Evolutionary conservation across 1,140 invertebrate species (phyloP), one percentile per base, ranked within the genome.

Genomic region (Dolichoris vasculosae): DNA sequence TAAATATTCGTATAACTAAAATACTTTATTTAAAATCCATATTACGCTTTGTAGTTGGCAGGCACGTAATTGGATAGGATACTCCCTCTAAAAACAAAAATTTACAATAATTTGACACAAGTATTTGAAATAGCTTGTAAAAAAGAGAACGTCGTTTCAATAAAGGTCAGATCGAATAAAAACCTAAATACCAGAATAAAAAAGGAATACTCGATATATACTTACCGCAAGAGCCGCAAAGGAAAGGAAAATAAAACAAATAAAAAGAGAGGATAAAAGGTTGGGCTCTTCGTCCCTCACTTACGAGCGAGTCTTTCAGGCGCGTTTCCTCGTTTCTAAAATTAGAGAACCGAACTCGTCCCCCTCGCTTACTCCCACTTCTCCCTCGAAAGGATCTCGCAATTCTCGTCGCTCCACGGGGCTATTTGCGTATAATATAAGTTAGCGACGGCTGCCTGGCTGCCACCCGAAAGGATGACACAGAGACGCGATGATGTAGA

Each of bases 281-380:
- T 46, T 69, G 20, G 71, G 40, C 20, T 63, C 63, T 55, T 71
- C 73, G 40, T 63, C 64, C 43, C 46, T 75, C 48, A 20, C 4
- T 30, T 20, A 59, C 26, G 20, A 48, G 76, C 55, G 40, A 73
- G 64, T 73, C 63, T 83, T 78, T 86, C 73, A 86, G 84, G 78
- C 86, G 38, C 78, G 67, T 85, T 92, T 92, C 90, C 91, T 92
- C 89, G 87, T 92, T 82, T 92, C 91, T 91, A 92, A 91, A 87
- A 90, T 90, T 92, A 92, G 90, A 89, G 38, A 23, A 4, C 3
- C 26, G 55, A 59, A 9, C 26, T 9, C 23, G 23, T 59, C 23
- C 55, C 9, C 55, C 23, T 1, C 6, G 11, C 35, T 8, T 20
- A 38, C 8, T 63, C 30, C 0, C 26, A 3, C 13, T 7, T 26